Evolutionary conservation across 2,797 vertebrate genomes (phyloP).

Genomic region (Syncerus caffer): DNA sequence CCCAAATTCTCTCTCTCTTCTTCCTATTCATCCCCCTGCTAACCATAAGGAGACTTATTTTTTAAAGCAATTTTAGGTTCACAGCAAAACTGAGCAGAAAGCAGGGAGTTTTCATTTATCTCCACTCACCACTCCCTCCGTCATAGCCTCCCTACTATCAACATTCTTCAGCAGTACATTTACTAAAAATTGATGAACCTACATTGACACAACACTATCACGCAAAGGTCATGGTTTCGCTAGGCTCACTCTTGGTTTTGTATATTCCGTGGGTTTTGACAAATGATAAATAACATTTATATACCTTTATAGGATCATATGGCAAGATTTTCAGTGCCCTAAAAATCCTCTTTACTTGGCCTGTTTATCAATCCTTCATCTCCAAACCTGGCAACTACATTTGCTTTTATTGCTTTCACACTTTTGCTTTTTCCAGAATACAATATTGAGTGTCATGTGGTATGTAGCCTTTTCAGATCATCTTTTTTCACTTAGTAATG

Average conservation of each 20-base stretch:
- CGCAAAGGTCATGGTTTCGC: not conserved
- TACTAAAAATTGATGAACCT: not conserved
- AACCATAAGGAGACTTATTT: not conserved
- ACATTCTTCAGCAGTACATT: not conserved
- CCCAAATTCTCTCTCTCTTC: not conserved
- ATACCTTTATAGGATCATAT: no score
- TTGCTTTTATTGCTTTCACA: not conserved
- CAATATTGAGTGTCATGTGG: not conserved
- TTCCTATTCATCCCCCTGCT: not conserved
- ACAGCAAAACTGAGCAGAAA: not conserved
- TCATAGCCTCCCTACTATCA: not conserved
- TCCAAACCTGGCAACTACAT: no score
- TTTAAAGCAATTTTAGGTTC: not conserved
- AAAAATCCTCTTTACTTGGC: not conserved
- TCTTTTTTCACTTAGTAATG: not conserved
- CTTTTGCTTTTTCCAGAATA: not conserved
- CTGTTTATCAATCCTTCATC: not conserved
- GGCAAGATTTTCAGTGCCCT: not conserved
- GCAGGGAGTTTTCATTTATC: not conserved
- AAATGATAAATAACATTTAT: not conserved
- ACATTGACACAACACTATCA: not conserved
- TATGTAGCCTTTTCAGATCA: not conserved
- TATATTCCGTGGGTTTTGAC: not conserved
- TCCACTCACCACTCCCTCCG: accelerated
- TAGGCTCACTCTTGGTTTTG: not conserved